Evolutionary conservation across 2,113 vertebrate genomes (phyloP).

Genomic region (Penelope pileata): DNA sequence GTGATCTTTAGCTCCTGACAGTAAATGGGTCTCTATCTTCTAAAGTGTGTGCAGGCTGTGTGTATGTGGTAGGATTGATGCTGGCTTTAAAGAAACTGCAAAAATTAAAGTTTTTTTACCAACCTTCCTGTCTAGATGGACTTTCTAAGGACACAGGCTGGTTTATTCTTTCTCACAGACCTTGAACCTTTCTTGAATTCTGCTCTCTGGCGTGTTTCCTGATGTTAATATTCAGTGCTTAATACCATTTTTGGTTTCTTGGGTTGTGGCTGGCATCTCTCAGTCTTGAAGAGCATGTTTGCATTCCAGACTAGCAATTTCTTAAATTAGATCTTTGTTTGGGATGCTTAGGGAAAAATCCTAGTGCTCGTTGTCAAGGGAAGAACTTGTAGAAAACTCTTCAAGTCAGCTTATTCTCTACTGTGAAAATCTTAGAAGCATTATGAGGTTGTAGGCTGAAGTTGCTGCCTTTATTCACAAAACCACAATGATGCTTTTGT

Average conservation of each 20-base stretch:
- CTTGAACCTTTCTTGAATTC: not conserved
- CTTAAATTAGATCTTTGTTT: conserved; percentile 57
- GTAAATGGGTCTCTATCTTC: not conserved
- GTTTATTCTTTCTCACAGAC: not conserved
- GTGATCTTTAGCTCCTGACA: not conserved
- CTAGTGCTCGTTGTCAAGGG: not conserved
- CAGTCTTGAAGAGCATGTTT: not conserved
- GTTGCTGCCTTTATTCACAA: not conserved
- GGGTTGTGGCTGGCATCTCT: not conserved
- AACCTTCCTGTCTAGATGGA: not conserved
- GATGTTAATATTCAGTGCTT: not conserved
- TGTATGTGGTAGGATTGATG: not conserved
- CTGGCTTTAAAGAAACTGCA: not conserved
- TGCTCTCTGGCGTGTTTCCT: not conserved
- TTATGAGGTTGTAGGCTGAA: not conserved
- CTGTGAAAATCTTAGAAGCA: not conserved
- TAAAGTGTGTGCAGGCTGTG: not conserved
- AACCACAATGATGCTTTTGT: not conserved
- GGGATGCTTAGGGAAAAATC: conserved; percentile 19
- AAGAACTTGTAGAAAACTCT: not conserved
- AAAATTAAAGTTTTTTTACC: not conserved
- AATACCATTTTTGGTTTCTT: conserved; percentile 19
- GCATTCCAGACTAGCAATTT: conserved; percentile 51
- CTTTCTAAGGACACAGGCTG: not conserved
- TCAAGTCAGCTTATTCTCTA: not conserved